Percentiles rank a stretch among this genome's conserved stretches.
phyloP scores from a whole-genome alignment of 1,140 invertebrate genomes.

The Polypedilum pembai region DNA sequence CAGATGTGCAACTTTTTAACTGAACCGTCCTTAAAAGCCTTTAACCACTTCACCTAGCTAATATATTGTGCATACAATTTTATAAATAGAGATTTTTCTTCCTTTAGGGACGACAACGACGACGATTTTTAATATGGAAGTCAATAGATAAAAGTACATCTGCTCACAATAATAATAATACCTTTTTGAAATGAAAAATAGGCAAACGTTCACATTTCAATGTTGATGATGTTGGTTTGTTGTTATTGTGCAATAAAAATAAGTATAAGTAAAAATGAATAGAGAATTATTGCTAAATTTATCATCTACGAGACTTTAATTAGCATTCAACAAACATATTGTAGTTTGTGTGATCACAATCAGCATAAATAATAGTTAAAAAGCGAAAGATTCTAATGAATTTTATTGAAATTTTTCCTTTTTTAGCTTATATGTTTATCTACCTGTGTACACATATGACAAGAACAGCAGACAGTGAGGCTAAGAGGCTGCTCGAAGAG shows the following conservation, averaged over 20 bases:
- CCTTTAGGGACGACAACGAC: no score
- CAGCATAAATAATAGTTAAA: no score
- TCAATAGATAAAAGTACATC: no score
- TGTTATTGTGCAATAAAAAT: slow-evolving; percentile 5
- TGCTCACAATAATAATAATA: no score
- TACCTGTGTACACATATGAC: background rate
- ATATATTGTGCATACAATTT: background rate
- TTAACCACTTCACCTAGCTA: background rate
- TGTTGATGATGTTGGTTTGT: background rate
- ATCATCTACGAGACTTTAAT: slow-evolving; percentile 6
- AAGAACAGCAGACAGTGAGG: background rate
- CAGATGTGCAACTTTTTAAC: background rate
- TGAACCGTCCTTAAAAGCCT: background rate
- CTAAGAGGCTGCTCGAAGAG: background rate
- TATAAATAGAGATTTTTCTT: no score
- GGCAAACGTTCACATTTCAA: slow-evolving; percentile 3
- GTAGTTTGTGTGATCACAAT: background rate
- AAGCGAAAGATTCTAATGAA: background rate
- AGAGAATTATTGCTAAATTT: slow-evolving; percentile 6
- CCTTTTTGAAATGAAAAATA: background rate
- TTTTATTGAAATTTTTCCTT: background rate
- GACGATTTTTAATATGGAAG: no score
- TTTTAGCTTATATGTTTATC: background rate
- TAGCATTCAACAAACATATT: slow-evolving; percentile 18
- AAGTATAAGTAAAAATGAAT: background rate